phyloP scores from a whole-genome alignment of 1,140 invertebrate species.

The Drosophila mojavensis region DNA sequence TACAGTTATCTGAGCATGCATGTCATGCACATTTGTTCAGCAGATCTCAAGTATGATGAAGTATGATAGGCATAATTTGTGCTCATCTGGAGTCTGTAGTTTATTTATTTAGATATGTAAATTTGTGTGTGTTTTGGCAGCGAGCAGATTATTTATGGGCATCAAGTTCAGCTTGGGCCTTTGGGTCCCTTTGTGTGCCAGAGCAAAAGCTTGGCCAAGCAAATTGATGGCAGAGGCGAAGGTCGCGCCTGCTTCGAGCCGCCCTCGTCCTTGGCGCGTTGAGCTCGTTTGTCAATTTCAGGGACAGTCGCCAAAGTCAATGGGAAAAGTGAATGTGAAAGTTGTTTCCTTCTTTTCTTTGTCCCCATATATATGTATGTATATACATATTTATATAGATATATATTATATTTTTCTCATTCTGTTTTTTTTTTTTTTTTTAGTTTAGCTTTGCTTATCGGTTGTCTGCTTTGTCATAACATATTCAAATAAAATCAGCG shows the following conservation, averaged over 20 bases:
- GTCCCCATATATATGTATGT: conserved; percentile 5
- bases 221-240: conserved; percentile 74
- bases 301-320: conserved; percentile 45
- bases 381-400: too few species aligned
- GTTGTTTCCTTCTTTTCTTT: conserved; percentile 23
- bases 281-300: conserved; percentile 48
- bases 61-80: neutral
- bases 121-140: conserved; percentile 59
- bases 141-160: conserved; percentile 44
- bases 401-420: neutral
- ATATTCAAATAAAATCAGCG: conserved; percentile 50
- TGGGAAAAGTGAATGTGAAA: conserved; percentile 61
- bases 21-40: too few species aligned
- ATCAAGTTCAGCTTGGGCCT: conserved; percentile 32
- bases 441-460: conserved; percentile 51
- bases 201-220: conserved; percentile 29
- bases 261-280: conserved; percentile 10
- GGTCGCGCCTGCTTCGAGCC: conserved; percentile 37
- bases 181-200: neutral
- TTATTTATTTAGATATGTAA: conserved; percentile 29
- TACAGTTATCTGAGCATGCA: too few species aligned
- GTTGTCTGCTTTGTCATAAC: conserved; percentile 72
- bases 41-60: too few species aligned
- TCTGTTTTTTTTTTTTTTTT: too few species aligned
- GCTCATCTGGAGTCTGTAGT: neutral